Percentiles rank a stretch among this genome's conserved stretches.
Conservation (phyloP, 1,140 invertebrate species). For the Thrips palmi region DNA sequence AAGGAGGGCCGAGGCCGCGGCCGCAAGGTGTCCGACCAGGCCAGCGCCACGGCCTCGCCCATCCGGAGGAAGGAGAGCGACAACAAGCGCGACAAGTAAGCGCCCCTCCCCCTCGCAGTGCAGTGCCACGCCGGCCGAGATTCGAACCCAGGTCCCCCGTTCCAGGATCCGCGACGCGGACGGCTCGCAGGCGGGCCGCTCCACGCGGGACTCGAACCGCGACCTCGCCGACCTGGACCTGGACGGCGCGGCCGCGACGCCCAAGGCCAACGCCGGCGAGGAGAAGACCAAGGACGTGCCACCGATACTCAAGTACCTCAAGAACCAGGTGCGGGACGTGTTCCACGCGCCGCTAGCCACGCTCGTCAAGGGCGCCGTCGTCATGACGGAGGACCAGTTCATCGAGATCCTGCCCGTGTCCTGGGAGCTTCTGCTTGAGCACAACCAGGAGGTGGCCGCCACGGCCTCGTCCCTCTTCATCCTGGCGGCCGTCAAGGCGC, state of each 20-base stretch:
- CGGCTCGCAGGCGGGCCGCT: no score
- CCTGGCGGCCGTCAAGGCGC: constrained; percentile 73
- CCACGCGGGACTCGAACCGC: no score
- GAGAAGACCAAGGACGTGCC: constrained; percentile 39
- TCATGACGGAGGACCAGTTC: constrained; percentile 75
- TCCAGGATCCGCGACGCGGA: no score
- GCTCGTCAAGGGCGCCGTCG: constrained; percentile 79
- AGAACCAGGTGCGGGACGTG: constrained; percentile 63
- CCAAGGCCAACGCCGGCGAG: constrained; percentile 19
- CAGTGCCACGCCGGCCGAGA: no score
- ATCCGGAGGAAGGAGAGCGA: constrained; percentile 55
- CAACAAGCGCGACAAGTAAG: constrained; percentile 46
- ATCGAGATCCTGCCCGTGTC: constrained; percentile 72
- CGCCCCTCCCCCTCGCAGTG: not conserved
- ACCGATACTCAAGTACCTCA: constrained; percentile 70
- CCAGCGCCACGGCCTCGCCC: constrained; percentile 50
- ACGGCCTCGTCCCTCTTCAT: constrained; percentile 81
- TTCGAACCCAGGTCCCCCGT: no score
- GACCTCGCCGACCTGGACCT: no score
- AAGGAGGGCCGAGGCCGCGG: constrained; percentile 28
- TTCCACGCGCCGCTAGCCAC: constrained; percentile 81
- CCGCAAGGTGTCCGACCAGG: constrained; percentile 57
- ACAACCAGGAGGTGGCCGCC: constrained; percentile 54
- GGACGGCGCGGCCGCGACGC: no score
- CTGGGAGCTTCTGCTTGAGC: constrained; percentile 84